Base-by-base conservation (phyloP, 2,797 vertebrate genomes). In the Threskiornis aethiopicus region DNA sequence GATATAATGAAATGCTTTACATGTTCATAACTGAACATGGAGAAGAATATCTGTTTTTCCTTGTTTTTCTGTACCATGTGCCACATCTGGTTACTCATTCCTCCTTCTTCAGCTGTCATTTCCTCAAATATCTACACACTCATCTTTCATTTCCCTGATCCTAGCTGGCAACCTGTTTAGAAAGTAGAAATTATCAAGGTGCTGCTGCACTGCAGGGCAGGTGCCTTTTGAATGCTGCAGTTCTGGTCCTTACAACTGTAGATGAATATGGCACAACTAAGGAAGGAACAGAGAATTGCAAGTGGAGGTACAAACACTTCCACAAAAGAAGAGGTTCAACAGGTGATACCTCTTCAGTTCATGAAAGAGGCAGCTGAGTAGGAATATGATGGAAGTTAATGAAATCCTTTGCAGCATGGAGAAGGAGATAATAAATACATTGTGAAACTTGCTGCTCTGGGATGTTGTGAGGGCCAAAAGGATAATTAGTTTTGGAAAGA, bases 401-500 rank as follows among this genome's bases (percentile, higher is more conserved):
- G 16, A 94, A 87, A 87, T 73, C 16, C 8, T 87, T 59, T 85
- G 31, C 35, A 62, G 59, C 26, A 14, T 4, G 13, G 28, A 85
- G 44, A 86, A 90, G 28, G 25, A 80, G 28, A 73, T 57, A 72
- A 83, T 76, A 94, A 93, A 94, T 47, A 47, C 4, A 44, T 62
- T 52, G 44, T 44, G 33, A 85, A 92, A 87, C 62, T 80, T 21
- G 33, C 15, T 89, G 67, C 28, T 80, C 33, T 79, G 49, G 25
- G 69, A 61, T 87, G 37, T 49, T 91, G 44, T 49, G 46, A 77
- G 51, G 51, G 64, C 84, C 47, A 91, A 93, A 77, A 37, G 16
- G 35, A 69, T 94, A 90, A 82, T 90, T 96, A 89, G 25, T 59
- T 96, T 89, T 77, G 52, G 55, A 92, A 88, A 46, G 31, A 77